A percentile compares a stretch with the other conserved stretches of the same genome.
phyloP scores from a whole-genome alignment of 2,797 vertebrate species.

The Danio aesculapii region DNA sequence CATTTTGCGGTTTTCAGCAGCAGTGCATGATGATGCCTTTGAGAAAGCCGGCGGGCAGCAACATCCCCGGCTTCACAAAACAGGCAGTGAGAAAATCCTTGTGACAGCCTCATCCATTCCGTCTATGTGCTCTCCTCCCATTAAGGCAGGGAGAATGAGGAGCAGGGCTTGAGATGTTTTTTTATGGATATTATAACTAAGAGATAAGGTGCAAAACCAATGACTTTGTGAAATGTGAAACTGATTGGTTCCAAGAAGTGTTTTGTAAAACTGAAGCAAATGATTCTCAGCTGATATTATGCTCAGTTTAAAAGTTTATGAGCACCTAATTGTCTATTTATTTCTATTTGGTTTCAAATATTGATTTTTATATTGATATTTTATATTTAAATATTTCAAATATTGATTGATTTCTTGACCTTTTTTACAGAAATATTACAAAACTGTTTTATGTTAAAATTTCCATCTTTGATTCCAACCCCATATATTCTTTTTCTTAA shows the following conservation, averaged over 20 bases:
- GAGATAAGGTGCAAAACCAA: slow-evolving; percentile 1
- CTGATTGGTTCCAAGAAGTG: neutral
- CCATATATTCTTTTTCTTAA: neutral
- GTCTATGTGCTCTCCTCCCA: slow-evolving; percentile 4
- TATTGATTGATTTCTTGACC: no score
- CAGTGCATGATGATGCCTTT: slow-evolving; percentile 22
- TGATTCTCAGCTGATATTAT: slow-evolving; percentile 30
- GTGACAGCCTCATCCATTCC: slow-evolving; percentile 30
- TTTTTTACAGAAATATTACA: no score
- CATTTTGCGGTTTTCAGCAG: slow-evolving; percentile 14
- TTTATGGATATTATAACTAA: slow-evolving; percentile 30
- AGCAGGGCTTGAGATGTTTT: slow-evolving; percentile 41
- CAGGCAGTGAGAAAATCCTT: slow-evolving; percentile 35
- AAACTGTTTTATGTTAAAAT: neutral
- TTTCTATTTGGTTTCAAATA: neutral
- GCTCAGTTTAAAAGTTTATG: neutral
- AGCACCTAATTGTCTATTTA: neutral
- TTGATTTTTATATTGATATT: no score
- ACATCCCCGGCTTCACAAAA: slow-evolving; percentile 37
- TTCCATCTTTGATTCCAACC: neutral
- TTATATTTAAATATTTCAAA: neutral
- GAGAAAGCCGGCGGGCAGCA: slow-evolving; percentile 1
- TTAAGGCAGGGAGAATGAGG: slow-evolving; percentile 38
- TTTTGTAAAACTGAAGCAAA: slow-evolving; percentile 17
- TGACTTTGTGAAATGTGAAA: neutral